phyloP scores from a whole-genome alignment of 1,140 invertebrate genomes.

The Cotesia glomerata region DNA sequence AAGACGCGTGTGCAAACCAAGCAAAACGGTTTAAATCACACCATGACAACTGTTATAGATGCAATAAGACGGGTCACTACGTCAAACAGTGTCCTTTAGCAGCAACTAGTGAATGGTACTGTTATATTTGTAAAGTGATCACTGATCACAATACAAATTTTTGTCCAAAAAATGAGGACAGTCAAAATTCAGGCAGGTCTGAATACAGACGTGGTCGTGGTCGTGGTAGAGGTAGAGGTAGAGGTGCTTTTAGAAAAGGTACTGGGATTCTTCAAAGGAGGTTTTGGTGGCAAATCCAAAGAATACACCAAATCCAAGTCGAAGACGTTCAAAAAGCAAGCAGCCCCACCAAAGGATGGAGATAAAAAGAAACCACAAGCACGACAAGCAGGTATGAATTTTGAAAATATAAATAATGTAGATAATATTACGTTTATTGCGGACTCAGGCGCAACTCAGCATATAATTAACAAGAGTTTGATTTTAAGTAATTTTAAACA shows the following conservation, averaged over 20 bases:
- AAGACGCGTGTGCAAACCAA: conserved; percentile 14
- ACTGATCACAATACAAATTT: neutral
- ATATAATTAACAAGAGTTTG: conserved; percentile 28
- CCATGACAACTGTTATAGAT: conserved; percentile 26
- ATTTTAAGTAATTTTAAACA: conserved; percentile 33
- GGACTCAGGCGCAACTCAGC: conserved; percentile 32
- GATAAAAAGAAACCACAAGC: no score
- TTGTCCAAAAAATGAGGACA: neutral
- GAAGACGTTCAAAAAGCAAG: no score
- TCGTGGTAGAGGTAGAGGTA: neutral
- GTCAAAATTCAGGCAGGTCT: neutral
- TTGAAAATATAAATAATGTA: conserved; percentile 3
- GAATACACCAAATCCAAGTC: no score
- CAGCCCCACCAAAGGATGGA: no score
- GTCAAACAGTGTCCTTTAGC: neutral
- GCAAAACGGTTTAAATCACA: neutral
- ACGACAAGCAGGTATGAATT: neutral
- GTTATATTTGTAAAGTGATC: conserved; percentile 23
- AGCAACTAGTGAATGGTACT: conserved; percentile 21
- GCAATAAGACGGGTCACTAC: conserved; percentile 24
- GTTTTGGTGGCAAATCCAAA: no score
- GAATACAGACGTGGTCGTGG: neutral
- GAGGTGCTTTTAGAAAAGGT: neutral
- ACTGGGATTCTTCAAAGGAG: no score
- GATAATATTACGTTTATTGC: conserved; percentile 27